Evolutionary conservation across 2,797 vertebrate genomes (phyloP).

Genomic region (Lepidocolaptes lacrymiger): DNA sequence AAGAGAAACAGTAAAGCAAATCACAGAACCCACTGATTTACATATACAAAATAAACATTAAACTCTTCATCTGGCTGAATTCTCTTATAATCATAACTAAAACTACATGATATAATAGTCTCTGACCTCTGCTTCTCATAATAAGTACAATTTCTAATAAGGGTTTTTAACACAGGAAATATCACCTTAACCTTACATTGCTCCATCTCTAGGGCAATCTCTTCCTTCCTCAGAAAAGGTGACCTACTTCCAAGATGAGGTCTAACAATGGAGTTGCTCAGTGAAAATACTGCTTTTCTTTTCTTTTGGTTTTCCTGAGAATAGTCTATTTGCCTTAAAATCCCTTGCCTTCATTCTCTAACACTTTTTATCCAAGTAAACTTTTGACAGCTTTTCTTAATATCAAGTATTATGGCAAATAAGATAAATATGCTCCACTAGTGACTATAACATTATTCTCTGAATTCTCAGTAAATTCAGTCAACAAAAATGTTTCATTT

Average conservation of each 20-base stretch:
- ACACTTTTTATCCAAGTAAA: neutral
- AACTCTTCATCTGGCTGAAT: neutral
- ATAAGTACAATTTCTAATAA: neutral
- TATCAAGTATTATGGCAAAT: neutral
- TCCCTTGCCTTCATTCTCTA: neutral
- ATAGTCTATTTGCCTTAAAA: neutral
- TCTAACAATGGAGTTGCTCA: neutral
- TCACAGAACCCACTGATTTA: neutral
- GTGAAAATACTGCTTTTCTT: neutral
- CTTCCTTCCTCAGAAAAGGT: neutral
- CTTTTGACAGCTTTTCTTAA: neutral
- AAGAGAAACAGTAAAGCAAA: neutral
- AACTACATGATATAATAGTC: neutral
- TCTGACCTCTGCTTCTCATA: neutral
- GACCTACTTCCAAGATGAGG: neutral
- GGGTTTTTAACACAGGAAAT: neutral
- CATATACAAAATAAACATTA: neutral
- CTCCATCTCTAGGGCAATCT: conserved; percentile 16
- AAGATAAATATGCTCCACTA: conserved; percentile 5
- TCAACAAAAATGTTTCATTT: conserved; percentile 40
- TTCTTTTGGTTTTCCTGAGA: neutral
- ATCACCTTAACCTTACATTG: neutral
- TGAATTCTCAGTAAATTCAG: neutral
- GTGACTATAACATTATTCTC: neutral
- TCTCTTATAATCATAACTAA: neutral